Evolutionary conservation across 2,888 invertebrate genomes (phyloP), one percentile per base, ranked within the genome.

Genomic region (Apamea monoglypha): DNA sequence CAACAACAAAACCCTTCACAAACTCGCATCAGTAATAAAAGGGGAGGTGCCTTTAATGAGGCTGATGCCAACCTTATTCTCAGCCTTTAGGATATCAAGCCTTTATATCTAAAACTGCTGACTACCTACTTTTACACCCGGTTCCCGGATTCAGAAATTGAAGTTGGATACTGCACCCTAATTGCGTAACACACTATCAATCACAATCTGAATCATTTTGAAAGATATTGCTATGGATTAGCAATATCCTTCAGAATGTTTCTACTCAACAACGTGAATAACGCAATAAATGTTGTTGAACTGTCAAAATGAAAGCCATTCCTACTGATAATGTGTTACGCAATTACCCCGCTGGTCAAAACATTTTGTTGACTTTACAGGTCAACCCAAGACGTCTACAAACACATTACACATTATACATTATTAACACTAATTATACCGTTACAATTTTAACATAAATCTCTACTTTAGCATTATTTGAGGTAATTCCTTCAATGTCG

Each of bases 31-130:
- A 44, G 12, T 44, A 44, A 44, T 47, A 1, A 40, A 87, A 80
- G 82, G 90, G 92, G 91, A 90, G 87, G 86, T 91, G 91, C 82
- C 82, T 89, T 91, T 95, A 94, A 95, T 94, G 92, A 94, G 91
- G 89, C 89, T 88, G 88, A 89, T 86, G 87, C 90, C 87, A 83
- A 78, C 81, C 83, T 83, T 87, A 75, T 47, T 63, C 86, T 88
- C 84, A 74, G 89, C 18, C 40, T 83, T 47, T 70, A 61, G 72
- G 40, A 53, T 66, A 75, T 44, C 67, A 74, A 78, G 70, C 69
- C 32, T 82, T 78, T 56, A 29, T 63, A 71, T 40, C 44, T 53
- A 16, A 80, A 63, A 32, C 50, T 25, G 21, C n/a, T 1, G 50
- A 10, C 32, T 63, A 21, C 32, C 32, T 56, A 18, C 16, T 70